phyloP scores from a whole-genome alignment of 2,113 vertebrate species.

The Erythrocebus patas region DNA sequence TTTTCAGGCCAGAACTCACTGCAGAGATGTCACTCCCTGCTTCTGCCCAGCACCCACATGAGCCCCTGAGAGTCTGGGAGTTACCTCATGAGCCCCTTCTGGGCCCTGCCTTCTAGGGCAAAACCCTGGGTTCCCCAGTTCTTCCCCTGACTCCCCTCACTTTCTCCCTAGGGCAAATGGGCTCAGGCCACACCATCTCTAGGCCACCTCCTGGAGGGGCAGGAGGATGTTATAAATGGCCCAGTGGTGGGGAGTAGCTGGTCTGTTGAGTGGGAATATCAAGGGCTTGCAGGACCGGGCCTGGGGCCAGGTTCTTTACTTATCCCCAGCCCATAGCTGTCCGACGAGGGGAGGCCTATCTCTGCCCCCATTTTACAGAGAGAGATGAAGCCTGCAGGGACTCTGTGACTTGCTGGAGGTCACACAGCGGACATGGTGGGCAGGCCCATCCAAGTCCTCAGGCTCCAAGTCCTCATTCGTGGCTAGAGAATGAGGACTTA shows the following conservation, averaged over 20 bases:
- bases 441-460: background rate
- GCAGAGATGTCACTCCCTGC: background rate
- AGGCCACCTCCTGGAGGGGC: background rate
- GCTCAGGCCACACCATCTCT: background rate
- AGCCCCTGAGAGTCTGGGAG: conserved; percentile 41
- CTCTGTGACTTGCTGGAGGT: background rate
- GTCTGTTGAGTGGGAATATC: background rate
- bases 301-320: background rate
- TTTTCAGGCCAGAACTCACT: background rate
- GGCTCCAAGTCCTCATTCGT: accelerated
- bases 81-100: conserved; percentile 12
- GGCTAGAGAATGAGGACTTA: background rate
- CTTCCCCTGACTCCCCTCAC: background rate
- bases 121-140: conserved; percentile 26
- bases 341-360: accelerated
- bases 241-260: background rate
- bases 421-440: background rate
- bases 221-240: background rate
- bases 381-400: background rate
- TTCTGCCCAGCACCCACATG: background rate
- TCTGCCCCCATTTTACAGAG: background rate
- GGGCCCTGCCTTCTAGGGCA: background rate
- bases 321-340: background rate
- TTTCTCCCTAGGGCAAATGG: background rate
- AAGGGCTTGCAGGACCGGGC: background rate